Base-by-base conservation (phyloP, 1,140 invertebrate species). In the Anadara kagoshimensis region DNA sequence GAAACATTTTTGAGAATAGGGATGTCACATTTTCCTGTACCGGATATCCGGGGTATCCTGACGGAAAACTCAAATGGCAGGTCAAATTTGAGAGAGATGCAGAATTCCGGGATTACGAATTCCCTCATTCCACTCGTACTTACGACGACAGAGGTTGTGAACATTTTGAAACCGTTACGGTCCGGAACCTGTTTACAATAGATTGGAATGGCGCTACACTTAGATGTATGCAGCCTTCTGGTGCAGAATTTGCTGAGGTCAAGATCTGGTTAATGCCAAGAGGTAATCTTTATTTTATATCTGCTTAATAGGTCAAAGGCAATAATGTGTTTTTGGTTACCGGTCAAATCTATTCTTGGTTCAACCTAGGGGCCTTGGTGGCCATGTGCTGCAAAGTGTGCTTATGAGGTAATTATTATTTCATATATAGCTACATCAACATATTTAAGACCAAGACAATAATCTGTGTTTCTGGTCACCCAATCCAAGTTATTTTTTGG, bases 241-340 rank as follows among this genome's bases (percentile, higher is more conserved):
- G 54, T 1, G 26, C 45, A 24, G 22, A 58, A 41, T 69, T 51
- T 47, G 56, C 67, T 18, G 67, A 69, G 43, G 43, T 26, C 16
- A 57, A 69, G 24, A 69, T 69, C 14, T 69, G 67, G 67, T 24
- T 69, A 20, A 69, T 69, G 22, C n/a, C n/a, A n/a, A n/a, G n/a
- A n/a, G n/a, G n/a, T n/a, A n/a, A n/a, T n/a, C n/a, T n/a, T n/a
- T n/a, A n/a, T n/a, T n/a, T n/a, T n/a, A n/a, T n/a, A n/a, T n/a
- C n/a, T n/a, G n/a, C n/a, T n/a, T n/a, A n/a, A n/a, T n/a, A n/a
- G n/a, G n/a, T n/a, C n/a, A n/a, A n/a, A n/a, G n/a, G n/a, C n/a
- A n/a, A n/a, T n/a, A n/a, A n/a, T n/a, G n/a, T n/a, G n/a, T n/a
- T n/a, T n/a, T n/a, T n/a, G n/a, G n/a, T n/a, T n/a, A n/a, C n/a